Conservation (phyloP, 1,140 invertebrate genomes). For the Aphidius ervi region DNA sequence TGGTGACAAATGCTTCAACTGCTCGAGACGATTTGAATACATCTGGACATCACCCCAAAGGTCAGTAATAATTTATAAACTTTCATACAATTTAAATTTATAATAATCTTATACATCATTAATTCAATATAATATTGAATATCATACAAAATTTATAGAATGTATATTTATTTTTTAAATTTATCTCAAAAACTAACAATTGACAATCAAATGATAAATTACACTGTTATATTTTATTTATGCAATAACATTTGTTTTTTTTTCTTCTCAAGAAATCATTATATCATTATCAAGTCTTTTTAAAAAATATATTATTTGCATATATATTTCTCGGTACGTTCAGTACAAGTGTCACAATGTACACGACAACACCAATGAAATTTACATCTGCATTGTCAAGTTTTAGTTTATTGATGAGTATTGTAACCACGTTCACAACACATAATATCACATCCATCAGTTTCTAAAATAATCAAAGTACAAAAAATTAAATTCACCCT, state of each 20-base stretch:
- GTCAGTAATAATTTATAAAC: too few relatives aligned
- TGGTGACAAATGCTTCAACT: too few relatives aligned
- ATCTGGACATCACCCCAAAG: too few relatives aligned
- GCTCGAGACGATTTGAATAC: too few relatives aligned
- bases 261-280: background rate
- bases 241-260: too few relatives aligned
- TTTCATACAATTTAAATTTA: slow-evolving; percentile 1
- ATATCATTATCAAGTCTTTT: background rate
- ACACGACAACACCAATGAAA: slow-evolving; percentile 93
- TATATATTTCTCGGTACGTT: slow-evolving; percentile 76
- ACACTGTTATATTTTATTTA: too few relatives aligned
- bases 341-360: slow-evolving; percentile 78
- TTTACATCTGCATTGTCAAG: slow-evolving; percentile 82
- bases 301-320: slow-evolving; percentile 66
- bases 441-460: slow-evolving; percentile 84
- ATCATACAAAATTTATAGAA: too few relatives aligned
- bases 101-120: too few relatives aligned
- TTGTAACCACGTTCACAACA: slow-evolving; percentile 94
- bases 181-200: too few relatives aligned
- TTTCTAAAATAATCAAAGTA: slow-evolving; percentile 55
- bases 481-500: background rate
- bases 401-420: slow-evolving; percentile 72
- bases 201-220: too few relatives aligned
- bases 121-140: too few relatives aligned
- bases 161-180: too few relatives aligned